Conservation (phyloP, 2,888 invertebrate species). For the Diaprepes abbreviatus region DNA sequence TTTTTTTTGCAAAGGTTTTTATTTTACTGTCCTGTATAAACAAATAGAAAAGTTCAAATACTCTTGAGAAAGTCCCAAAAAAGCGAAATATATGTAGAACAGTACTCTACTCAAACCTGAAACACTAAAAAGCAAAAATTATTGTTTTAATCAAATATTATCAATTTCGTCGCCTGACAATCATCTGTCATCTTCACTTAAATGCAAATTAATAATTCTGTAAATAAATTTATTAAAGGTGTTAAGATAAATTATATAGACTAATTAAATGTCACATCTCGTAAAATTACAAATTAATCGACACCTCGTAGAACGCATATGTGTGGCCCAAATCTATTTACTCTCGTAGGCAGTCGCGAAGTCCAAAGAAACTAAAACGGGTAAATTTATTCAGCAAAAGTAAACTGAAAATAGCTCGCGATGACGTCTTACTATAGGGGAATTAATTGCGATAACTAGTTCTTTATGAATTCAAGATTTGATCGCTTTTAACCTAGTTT, state of each 20-base stretch:
- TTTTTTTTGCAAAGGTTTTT: too few relatives aligned
- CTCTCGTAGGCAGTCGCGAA: background rate
- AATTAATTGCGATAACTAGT: slow-evolving; percentile 18
- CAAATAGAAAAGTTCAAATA: too few relatives aligned
- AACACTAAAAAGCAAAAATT: too few relatives aligned
- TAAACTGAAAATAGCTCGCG: slow-evolving; percentile 15
- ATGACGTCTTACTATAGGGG: slow-evolving; percentile 2
- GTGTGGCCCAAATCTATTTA: slow-evolving; percentile 15
- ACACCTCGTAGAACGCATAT: slow-evolving; percentile 1
- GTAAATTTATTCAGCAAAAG: slow-evolving; percentile 12
- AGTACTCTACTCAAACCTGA: too few relatives aligned
- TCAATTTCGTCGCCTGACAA: background rate
- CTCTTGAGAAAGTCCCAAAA: too few relatives aligned
- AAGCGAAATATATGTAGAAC: too few relatives aligned
- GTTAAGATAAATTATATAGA: slow-evolving; percentile 3
- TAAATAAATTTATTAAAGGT: background rate
- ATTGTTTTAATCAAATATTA: background rate
- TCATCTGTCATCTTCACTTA: background rate
- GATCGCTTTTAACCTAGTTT: slow-evolving; percentile 56
- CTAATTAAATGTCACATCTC: slow-evolving; percentile 4
- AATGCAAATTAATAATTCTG: background rate
- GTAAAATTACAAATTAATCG: background rate
- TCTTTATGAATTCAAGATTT: slow-evolving; percentile 43
- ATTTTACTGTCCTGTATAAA: too few relatives aligned
- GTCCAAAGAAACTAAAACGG: slow-evolving; percentile 8